Percentiles rank a stretch among this genome's conserved stretches.
Conservation (phyloP, 2,113 vertebrate species). For the Tragelaphus strepsiceros region DNA sequence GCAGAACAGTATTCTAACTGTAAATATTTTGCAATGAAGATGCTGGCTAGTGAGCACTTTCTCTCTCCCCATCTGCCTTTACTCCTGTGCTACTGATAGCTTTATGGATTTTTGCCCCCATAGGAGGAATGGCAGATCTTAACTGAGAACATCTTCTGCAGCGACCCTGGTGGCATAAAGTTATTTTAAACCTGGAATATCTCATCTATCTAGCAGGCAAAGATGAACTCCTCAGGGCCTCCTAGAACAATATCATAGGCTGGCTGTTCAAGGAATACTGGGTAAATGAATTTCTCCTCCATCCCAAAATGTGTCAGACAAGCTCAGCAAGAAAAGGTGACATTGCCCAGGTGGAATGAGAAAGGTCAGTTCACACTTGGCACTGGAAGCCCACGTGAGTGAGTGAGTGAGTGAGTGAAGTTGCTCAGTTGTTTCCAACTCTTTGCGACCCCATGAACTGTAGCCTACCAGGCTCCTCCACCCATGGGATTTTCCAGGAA, state of each 20-base stretch:
- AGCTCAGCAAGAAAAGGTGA: neutral
- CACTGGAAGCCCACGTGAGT: neutral
- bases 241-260: neutral
- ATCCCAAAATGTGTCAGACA: neutral
- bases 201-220: conserved; percentile 4
- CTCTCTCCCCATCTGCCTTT: neutral
- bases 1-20: neutral
- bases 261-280: neutral
- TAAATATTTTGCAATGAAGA: conserved; percentile 31
- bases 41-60: neutral
- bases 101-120: neutral
- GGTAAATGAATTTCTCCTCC: neutral
- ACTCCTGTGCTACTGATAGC: conserved; percentile 30
- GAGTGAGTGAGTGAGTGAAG: too few relatives aligned
- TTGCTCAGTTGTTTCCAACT: too few relatives aligned
- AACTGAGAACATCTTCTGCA: conserved; percentile 2
- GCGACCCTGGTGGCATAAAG: neutral
- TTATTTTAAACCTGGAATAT: conserved; percentile 41
- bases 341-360: neutral
- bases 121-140: conserved; percentile 27
- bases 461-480: too few relatives aligned
- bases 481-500: too few relatives aligned
- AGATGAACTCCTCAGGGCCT: neutral
- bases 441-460: too few relatives aligned
- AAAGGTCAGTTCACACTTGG: neutral